Percentiles rank a stretch among this genome's conserved stretches.
Evolutionary conservation across 1,140 invertebrate species (phyloP).

Genomic region (Steinernema khuongi): DNA sequence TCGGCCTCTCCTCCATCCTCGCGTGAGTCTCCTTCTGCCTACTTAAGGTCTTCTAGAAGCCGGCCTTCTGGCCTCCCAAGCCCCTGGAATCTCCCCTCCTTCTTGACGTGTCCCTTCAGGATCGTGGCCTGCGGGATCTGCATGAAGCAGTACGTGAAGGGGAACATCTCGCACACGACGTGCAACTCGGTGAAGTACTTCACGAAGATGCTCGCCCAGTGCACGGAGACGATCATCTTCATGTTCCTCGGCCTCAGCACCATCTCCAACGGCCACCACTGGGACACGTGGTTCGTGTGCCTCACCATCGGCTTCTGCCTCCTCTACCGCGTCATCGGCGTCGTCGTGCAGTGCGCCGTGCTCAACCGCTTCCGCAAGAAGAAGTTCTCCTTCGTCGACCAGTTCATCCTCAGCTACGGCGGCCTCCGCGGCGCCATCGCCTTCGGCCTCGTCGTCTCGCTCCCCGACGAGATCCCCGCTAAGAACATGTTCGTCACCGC

Average conservation of each 20-base stretch:
- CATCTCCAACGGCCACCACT: constrained; percentile 81
- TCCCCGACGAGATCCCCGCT: constrained; percentile 60
- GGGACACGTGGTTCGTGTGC: constrained; percentile 89
- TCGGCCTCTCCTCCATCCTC: constrained; percentile 53
- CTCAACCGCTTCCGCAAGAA: constrained; percentile 57
- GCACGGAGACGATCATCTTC: constrained; percentile 93
- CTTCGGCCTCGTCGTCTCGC: constrained; percentile 62
- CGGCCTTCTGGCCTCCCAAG: no score
- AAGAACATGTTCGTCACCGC: constrained; percentile 63
- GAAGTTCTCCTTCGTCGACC: constrained; percentile 60
- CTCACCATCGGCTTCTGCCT: constrained; percentile 90
- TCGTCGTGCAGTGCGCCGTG: constrained; percentile 51
- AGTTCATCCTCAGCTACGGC: constrained; percentile 64
- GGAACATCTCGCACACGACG: constrained; percentile 94
- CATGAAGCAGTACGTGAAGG: constrained; percentile 97
- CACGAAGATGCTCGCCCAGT: constrained; percentile 79
- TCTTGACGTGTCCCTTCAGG: constrained; percentile 62
- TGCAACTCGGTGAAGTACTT: constrained; percentile 94
- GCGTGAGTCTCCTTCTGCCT: constrained; percentile 38
- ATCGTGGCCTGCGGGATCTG: constrained; percentile 96
- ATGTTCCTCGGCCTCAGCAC: constrained; percentile 97
- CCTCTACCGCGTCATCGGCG: constrained; percentile 74
- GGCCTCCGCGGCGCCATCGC: constrained; percentile 63
- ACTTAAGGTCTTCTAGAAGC: no score
- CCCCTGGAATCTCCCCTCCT: no score